Evolutionary conservation across 2,888 invertebrate genomes (phyloP).

Genomic region (Andrena flavipes): DNA sequence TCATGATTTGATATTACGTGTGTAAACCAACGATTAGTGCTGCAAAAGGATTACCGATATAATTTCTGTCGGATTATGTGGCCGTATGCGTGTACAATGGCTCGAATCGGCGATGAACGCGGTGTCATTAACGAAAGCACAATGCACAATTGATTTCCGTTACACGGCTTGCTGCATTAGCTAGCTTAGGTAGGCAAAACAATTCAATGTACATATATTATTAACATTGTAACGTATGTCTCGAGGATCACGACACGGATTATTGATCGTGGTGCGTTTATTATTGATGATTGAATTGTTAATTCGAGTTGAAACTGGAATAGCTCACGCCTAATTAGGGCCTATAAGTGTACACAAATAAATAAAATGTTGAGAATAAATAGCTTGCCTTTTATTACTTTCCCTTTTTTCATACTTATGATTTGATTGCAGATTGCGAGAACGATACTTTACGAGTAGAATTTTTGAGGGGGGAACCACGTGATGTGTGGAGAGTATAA

Average conservation of each 20-base stretch:
- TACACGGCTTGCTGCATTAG: conserved; percentile 66
- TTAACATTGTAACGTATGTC: conserved; percentile 66
- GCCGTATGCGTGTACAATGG: background rate
- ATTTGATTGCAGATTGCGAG: background rate
- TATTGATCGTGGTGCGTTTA: conserved; percentile 69
- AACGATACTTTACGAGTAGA: too few relatives aligned
- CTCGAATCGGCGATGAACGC: background rate
- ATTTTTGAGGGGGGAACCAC: too few relatives aligned
- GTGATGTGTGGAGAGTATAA: too few relatives aligned
- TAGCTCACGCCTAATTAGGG: conserved; percentile 75
- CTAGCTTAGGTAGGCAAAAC: conserved; percentile 73
- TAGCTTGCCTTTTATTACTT: background rate
- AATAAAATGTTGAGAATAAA: conserved; percentile 70
- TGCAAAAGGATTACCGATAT: background rate
- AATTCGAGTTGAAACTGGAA: conserved; percentile 66
- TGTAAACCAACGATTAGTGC: background rate
- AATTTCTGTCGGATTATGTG: conserved; percentile 8
- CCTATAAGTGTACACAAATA: conserved; percentile 71
- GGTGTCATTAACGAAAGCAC: conserved; percentile 22
- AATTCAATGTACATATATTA: conserved; percentile 72
- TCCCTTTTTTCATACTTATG: background rate
- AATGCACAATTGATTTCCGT: conserved; percentile 55
- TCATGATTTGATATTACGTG: background rate
- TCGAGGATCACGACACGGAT: conserved; percentile 63
- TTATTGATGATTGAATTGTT: conserved; percentile 72